Conservation (phyloP, 2,113 vertebrate genomes). For the Cricetomys ansorgei region DNA sequence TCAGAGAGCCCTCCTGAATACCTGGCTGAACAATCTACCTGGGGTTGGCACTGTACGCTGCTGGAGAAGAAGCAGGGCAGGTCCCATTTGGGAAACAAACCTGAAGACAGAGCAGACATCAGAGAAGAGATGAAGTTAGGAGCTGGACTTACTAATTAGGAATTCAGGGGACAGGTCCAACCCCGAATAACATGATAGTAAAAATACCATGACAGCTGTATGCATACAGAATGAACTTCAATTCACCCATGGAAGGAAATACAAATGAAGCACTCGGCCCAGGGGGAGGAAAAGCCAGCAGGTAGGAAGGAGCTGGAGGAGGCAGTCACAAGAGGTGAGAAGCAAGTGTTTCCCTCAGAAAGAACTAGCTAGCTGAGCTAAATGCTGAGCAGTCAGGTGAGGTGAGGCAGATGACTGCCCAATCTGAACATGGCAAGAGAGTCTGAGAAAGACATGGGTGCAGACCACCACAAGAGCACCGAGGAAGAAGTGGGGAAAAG, state of each 20-base stretch:
- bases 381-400: background rate
- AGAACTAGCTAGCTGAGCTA: background rate
- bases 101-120: background rate
- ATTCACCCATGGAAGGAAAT: constrained; percentile 29
- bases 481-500: background rate
- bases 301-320: background rate
- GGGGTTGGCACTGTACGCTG: background rate
- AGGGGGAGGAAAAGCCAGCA: background rate
- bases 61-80: background rate
- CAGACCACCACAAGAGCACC: background rate
- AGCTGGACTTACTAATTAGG: background rate
- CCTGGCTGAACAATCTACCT: background rate
- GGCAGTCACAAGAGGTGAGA: background rate
- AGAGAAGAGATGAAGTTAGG: background rate
- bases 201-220: background rate
- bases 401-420: background rate
- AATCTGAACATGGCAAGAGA: background rate
- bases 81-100: background rate
- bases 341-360: constrained; percentile 5
- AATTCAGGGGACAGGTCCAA: constrained; percentile 37
- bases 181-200: constrained; percentile 53
- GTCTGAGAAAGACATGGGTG: background rate
- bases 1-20: background rate
- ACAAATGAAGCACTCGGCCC: background rate
- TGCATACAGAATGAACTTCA: background rate